Evolutionary conservation across 2,113 vertebrate species (phyloP).

Genomic region (Cyprinodon brontotheroides): DNA sequence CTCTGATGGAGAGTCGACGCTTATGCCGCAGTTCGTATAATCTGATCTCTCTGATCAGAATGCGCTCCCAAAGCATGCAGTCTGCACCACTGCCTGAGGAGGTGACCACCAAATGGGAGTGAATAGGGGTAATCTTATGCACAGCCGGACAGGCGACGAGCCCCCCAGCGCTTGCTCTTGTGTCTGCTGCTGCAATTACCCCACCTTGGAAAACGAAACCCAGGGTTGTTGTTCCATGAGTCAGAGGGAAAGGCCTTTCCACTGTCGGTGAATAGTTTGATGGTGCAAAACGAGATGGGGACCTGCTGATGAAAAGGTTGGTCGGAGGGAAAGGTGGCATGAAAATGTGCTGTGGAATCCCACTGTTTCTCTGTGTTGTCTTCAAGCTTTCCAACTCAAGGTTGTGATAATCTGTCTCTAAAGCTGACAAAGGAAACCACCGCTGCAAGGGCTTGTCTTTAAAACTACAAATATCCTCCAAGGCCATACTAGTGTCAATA

Average conservation of each 20-base stretch:
- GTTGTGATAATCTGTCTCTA: slow-evolving; percentile 30
- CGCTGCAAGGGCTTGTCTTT: slow-evolving; percentile 15
- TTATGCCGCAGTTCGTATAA: slow-evolving; percentile 80
- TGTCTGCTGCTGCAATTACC: slow-evolving; percentile 85
- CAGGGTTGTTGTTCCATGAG: slow-evolving; percentile 86
- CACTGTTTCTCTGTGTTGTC: slow-evolving; percentile 13
- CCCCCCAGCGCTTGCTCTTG: slow-evolving; percentile 81
- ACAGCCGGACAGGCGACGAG: slow-evolving; percentile 79
- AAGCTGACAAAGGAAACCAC: slow-evolving; percentile 34
- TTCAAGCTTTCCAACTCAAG: slow-evolving; percentile 4
- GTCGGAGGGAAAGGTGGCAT: slow-evolving; percentile 26
- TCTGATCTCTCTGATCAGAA: slow-evolving; percentile 79
- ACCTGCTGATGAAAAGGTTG: background rate
- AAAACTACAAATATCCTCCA: slow-evolving; percentile 82
- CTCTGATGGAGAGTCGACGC: slow-evolving; percentile 75
- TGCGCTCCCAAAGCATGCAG: slow-evolving; percentile 81
- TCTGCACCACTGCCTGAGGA: slow-evolving; percentile 85
- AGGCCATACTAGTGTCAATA: slow-evolving; percentile 72
- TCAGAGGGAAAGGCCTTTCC: slow-evolving; percentile 66
- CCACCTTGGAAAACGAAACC: slow-evolving; percentile 84
- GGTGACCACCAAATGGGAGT: slow-evolving; percentile 83
- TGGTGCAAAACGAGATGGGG: background rate
- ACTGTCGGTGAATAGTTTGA: slow-evolving; percentile 27
- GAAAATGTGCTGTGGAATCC: slow-evolving; percentile 46
- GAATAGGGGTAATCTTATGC: slow-evolving; percentile 82